phyloP scores from a whole-genome alignment of 2,113 vertebrate species.

The Hydropotes inermis region DNA sequence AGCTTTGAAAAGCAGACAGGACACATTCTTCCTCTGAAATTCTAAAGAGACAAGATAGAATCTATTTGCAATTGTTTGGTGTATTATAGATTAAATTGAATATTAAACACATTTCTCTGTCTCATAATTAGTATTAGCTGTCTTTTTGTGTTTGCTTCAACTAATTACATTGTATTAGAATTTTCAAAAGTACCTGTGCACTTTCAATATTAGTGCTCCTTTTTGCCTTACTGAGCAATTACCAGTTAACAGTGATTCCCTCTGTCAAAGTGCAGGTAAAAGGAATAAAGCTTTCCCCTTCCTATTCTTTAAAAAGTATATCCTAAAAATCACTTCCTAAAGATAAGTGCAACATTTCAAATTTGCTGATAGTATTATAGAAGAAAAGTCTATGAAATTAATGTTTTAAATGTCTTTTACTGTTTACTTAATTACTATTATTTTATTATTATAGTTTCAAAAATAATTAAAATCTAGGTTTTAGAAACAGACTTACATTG shows the following conservation, averaged over 20 bases:
- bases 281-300: neutral
- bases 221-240: neutral
- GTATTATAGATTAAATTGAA: constrained; percentile 54
- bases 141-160: constrained; percentile 25
- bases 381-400: neutral
- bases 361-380: neutral
- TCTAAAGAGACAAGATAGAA: constrained; percentile 45
- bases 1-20: constrained; percentile 50
- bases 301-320: neutral
- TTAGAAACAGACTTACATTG: neutral
- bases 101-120: constrained; percentile 52
- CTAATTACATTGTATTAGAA: neutral
- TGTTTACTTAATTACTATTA: neutral
- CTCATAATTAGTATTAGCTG: constrained; percentile 52
- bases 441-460: neutral
- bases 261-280: neutral
- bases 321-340: neutral
- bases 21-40: constrained; percentile 9
- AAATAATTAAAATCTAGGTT: neutral
- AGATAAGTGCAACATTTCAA: neutral
- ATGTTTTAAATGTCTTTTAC: neutral
- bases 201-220: neutral
- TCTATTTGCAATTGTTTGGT: constrained; percentile 39
- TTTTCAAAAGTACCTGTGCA: constrained; percentile 12
- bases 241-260: neutral